Conservation (phyloP, 2,797 vertebrate genomes). For the Schizopygopsis malacanthus region DNA sequence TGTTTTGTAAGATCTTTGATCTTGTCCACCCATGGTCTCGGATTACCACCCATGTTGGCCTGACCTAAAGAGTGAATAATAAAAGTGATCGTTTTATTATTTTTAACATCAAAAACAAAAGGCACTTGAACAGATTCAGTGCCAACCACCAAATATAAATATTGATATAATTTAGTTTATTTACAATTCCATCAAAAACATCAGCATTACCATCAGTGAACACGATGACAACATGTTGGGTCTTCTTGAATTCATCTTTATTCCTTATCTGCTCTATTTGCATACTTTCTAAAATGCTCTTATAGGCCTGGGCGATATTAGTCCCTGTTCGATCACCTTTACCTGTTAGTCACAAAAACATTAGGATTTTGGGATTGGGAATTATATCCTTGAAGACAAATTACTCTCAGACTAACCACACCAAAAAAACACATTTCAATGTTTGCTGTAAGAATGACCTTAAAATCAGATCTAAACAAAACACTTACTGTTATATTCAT, state of each 20-base stretch:
- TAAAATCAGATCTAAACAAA: background rate
- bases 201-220: slow-evolving; percentile 62
- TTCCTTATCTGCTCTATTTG: slow-evolving; percentile 1
- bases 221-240: slow-evolving; percentile 59
- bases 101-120: background rate
- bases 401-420: background rate
- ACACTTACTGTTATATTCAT: slow-evolving; percentile 43
- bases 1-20: slow-evolving; percentile 66
- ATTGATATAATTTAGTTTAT: background rate
- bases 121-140: background rate
- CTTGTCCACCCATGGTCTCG: slow-evolving; percentile 44
- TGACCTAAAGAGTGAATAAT: slow-evolving; percentile 59
- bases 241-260: slow-evolving; percentile 25
- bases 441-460: background rate
- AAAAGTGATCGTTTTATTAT: background rate
- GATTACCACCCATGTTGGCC: slow-evolving; percentile 72
- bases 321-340: slow-evolving; percentile 55
- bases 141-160: background rate
- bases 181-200: background rate
- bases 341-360: slow-evolving; percentile 38
- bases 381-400: background rate
- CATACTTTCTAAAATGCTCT: slow-evolving; percentile 40
- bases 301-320: slow-evolving; percentile 53
- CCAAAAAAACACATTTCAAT: background rate
- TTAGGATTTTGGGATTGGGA: background rate